A percentile compares a stretch with the other conserved stretches of the same genome.
Conservation (phyloP, 2,113 vertebrate species). For the Lynx canadensis region DNA sequence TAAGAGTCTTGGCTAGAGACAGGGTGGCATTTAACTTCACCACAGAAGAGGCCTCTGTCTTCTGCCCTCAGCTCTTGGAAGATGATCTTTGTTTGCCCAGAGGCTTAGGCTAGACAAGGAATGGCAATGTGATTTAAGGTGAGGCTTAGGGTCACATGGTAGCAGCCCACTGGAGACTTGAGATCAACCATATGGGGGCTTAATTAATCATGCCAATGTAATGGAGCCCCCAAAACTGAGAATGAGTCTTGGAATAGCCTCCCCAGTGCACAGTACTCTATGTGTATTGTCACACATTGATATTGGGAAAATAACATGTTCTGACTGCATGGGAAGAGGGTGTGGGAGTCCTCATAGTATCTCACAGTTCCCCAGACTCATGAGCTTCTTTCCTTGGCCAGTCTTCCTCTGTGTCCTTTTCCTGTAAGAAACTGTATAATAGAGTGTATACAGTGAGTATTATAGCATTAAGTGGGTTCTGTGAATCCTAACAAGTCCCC, state of each 20-base stretch:
- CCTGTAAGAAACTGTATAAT: neutral
- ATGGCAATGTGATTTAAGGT: neutral
- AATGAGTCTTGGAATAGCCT: neutral
- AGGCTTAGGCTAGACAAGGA: neutral
- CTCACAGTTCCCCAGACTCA: neutral
- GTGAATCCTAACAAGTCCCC: neutral
- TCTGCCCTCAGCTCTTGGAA: neutral
- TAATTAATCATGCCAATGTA: neutral
- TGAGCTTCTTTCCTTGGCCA: neutral
- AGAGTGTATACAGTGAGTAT: neutral
- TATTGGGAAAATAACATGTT: neutral
- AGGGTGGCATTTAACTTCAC: neutral
- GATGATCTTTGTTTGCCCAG: neutral
- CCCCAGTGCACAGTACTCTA: neutral
- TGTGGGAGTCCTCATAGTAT: no score
- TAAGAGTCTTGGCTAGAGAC: neutral
- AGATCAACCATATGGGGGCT: neutral
- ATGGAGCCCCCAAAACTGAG: neutral
- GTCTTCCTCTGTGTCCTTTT: neutral
- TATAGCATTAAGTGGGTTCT: neutral
- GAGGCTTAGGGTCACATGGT: neutral
- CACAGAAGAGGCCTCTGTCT: neutral
- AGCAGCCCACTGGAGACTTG: neutral
- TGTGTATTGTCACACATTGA: neutral
- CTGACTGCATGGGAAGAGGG: neutral